phyloP scores from a whole-genome alignment of 1,140 invertebrate species.

The Babylonia areolata region DNA sequence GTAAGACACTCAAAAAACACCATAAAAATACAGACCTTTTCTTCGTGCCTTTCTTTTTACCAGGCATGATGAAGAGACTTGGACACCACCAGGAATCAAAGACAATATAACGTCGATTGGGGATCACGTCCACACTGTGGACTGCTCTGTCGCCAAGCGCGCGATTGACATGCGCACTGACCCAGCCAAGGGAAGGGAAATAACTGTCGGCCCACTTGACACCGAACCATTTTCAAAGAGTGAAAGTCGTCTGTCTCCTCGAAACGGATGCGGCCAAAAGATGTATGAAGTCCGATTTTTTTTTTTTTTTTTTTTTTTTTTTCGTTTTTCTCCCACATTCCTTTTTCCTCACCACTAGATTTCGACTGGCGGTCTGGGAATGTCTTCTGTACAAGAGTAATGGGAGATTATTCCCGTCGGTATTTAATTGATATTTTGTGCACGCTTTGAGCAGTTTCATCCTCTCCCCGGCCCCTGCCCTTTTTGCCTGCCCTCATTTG shows the following conservation, averaged over 20 bases:
- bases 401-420: too few relatives aligned
- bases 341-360: not conserved
- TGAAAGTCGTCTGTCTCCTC: too few relatives aligned
- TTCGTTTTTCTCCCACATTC: not conserved
- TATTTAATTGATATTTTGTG: not conserved
- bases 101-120: not conserved
- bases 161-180: constrained; percentile 32
- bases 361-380: not conserved
- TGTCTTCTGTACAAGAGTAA: too few relatives aligned
- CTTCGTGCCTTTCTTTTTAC: constrained; percentile 28
- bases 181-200: not conserved
- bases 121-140: not conserved
- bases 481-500: not conserved
- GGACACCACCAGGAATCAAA: not conserved
- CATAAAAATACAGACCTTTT: constrained; percentile 26
- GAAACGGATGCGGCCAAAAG: too few relatives aligned
- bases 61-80: not conserved
- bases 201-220: not conserved
- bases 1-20: too few relatives aligned
- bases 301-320: too few relatives aligned
- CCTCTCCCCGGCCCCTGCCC: not conserved
- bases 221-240: not conserved
- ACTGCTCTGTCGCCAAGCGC: constrained; percentile 31
- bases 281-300: too few relatives aligned
- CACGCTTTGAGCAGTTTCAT: not conserved